phyloP scores from a whole-genome alignment of 2,797 vertebrate species.

The Taeniopygia guttata region DNA sequence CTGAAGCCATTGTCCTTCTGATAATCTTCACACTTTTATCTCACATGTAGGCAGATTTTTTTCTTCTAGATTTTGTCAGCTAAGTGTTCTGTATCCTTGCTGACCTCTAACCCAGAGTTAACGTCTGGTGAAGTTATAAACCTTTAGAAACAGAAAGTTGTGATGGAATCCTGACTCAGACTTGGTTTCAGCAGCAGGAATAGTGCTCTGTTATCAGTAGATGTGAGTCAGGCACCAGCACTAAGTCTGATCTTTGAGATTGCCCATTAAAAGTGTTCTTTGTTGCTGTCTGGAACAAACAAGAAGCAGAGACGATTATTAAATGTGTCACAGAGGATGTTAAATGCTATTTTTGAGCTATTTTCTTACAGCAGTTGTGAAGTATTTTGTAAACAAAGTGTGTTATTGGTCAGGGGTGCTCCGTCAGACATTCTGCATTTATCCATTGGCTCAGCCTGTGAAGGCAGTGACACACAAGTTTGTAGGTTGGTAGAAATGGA shows the following conservation, averaged over 20 bases:
- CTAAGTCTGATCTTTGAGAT: slow-evolving; percentile 41
- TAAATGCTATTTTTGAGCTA: slow-evolving; percentile 11
- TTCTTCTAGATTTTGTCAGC: background rate
- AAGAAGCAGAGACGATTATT: slow-evolving; percentile 23
- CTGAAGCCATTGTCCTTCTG: background rate
- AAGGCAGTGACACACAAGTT: slow-evolving; percentile 42
- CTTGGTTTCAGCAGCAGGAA: background rate
- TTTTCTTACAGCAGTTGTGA: background rate
- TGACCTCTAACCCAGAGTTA: slow-evolving; percentile 15
- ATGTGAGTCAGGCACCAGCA: slow-evolving; percentile 39
- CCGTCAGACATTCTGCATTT: background rate
- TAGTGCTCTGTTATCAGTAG: background rate
- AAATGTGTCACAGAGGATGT: slow-evolving; percentile 49
- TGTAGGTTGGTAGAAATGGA: slow-evolving; percentile 61
- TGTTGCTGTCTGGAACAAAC: slow-evolving; percentile 49
- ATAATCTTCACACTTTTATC: background rate
- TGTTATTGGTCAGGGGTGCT: background rate
- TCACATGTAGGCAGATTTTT: background rate
- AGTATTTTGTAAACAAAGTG: slow-evolving; percentile 35
- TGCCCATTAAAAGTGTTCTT: slow-evolving; percentile 33
- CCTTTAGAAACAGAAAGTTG: slow-evolving; percentile 6
- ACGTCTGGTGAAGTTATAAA: slow-evolving; percentile 1
- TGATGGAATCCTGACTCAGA: slow-evolving; percentile 47
- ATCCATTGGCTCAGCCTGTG: slow-evolving; percentile 37
- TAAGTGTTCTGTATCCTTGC: background rate